A percentile compares a stretch with the other conserved stretches of the same genome.
phyloP scores from a whole-genome alignment of 2,888 invertebrate species.

The Teinopalpus imperialis region DNA sequence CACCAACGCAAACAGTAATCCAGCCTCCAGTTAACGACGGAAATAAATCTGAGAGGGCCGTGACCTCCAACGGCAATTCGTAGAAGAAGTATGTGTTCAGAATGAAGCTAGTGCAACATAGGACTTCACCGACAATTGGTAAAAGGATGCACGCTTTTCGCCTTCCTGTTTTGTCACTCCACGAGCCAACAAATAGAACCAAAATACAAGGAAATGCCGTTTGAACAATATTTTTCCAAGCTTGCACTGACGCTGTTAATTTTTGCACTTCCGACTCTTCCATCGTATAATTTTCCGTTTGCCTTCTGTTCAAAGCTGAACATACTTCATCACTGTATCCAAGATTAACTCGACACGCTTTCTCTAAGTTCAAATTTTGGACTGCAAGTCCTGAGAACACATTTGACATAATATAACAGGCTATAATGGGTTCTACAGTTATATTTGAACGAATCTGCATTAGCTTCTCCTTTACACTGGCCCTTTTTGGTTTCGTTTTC shows the following conservation, averaged over 20 bases:
- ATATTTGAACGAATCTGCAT: constrained; percentile 81
- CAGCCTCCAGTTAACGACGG: constrained; percentile 81
- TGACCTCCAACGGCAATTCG: constrained; percentile 80
- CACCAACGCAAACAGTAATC: constrained; percentile 82
- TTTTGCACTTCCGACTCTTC: constrained; percentile 85
- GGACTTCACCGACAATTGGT: constrained; percentile 79
- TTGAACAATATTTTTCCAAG: constrained; percentile 82
- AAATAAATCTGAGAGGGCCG: constrained; percentile 79
- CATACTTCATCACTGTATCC: constrained; percentile 88
- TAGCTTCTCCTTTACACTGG: constrained; percentile 64
- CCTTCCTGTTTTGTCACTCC: constrained; percentile 83
- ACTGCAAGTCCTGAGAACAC: constrained; percentile 88
- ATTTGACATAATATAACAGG: constrained; percentile 86
- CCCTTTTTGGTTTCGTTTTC: constrained; percentile 53
- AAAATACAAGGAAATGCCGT: constrained; percentile 80
- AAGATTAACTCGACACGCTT: constrained; percentile 92
- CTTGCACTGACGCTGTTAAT: constrained; percentile 79
- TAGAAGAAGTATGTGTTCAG: constrained; percentile 82
- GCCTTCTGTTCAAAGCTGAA: constrained; percentile 86
- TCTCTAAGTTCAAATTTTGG: constrained; percentile 92
- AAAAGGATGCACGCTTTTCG: constrained; percentile 82
- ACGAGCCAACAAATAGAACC: constrained; percentile 83
- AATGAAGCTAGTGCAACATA: constrained; percentile 75
- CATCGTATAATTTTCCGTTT: constrained; percentile 85
- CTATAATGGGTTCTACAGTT: constrained; percentile 86